phyloP scores from a whole-genome alignment of 2,797 vertebrate genomes.

The Sparidentex hasta region DNA sequence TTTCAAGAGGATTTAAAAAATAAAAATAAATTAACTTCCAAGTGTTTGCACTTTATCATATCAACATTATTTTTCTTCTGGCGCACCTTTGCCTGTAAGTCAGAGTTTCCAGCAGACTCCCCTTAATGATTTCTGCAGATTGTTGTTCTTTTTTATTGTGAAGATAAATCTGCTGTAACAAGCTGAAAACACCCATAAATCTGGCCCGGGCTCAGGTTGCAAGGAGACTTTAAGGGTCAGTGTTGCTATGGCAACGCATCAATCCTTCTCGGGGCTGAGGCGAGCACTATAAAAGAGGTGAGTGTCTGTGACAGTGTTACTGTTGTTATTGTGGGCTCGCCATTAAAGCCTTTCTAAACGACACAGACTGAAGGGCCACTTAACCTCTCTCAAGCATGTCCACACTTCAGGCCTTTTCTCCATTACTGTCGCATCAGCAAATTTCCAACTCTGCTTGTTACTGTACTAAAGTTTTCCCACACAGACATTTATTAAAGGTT shows the following conservation, averaged over 20 bases:
- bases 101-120: conserved; percentile 66
- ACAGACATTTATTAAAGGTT: conserved; percentile 45
- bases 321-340: conserved; percentile 81
- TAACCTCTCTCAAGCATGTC: conserved; percentile 73
- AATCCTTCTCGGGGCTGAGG: conserved; percentile 72
- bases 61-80: conserved; percentile 50
- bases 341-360: conserved; percentile 77
- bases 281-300: conserved; percentile 76
- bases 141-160: conserved; percentile 90
- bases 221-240: conserved; percentile 81
- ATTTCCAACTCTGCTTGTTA: conserved; percentile 44
- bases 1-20: conserved; percentile 25
- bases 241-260: conserved; percentile 80
- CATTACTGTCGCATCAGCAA: conserved; percentile 44
- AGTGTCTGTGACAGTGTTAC: conserved; percentile 82
- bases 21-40: conserved; percentile 19
- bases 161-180: conserved; percentile 91
- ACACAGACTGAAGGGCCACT: conserved; percentile 77
- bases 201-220: conserved; percentile 79
- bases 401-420: conserved; percentile 24
- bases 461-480: conserved; percentile 40
- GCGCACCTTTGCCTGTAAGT: conserved; percentile 56
- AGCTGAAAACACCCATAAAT: conserved; percentile 90
- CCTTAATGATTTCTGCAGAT: conserved; percentile 89
- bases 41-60: conserved; percentile 66